Conservation (phyloP, 2,113 vertebrate species). For the Mionectes macconnelli region DNA sequence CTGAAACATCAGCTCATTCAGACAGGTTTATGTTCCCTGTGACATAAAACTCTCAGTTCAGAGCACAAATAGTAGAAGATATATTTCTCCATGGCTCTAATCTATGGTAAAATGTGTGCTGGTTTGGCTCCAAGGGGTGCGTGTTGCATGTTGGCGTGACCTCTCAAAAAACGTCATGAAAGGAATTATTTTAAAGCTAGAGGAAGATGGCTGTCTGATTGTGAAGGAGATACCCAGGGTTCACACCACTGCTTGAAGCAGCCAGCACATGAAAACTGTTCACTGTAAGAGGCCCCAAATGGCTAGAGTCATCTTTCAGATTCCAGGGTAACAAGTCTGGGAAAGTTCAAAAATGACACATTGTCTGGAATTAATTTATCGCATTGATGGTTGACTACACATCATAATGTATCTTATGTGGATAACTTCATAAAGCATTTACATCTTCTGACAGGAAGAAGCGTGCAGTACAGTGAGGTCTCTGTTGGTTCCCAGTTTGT, state of each 20-base stretch:
- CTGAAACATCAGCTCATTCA: not conserved
- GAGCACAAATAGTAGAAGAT: constrained; percentile 10
- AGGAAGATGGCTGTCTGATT: not conserved
- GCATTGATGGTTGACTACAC: not conserved
- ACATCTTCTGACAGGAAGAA: not conserved
- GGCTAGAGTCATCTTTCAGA: not conserved
- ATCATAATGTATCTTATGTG: not conserved
- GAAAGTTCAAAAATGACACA: not conserved
- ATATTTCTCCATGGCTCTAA: not conserved
- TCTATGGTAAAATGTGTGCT: not conserved
- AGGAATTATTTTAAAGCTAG: not conserved
- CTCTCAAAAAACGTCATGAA: not conserved
- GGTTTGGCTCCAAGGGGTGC: not conserved
- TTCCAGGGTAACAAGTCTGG: not conserved
- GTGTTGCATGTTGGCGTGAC: rapidly evolving
- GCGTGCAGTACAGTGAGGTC: not conserved
- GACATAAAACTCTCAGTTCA: not conserved
- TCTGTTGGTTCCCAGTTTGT: not conserved
- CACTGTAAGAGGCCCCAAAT: not conserved
- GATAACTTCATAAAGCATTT: not conserved
- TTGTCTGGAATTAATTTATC: not conserved
- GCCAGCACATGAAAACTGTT: rapidly evolving
- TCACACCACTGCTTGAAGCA: not conserved
- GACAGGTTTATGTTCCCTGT: constrained; percentile 34
- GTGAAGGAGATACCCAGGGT: not conserved